Base-by-base conservation (phyloP, 2,797 vertebrate species). In the Chloroceryle amazona region DNA sequence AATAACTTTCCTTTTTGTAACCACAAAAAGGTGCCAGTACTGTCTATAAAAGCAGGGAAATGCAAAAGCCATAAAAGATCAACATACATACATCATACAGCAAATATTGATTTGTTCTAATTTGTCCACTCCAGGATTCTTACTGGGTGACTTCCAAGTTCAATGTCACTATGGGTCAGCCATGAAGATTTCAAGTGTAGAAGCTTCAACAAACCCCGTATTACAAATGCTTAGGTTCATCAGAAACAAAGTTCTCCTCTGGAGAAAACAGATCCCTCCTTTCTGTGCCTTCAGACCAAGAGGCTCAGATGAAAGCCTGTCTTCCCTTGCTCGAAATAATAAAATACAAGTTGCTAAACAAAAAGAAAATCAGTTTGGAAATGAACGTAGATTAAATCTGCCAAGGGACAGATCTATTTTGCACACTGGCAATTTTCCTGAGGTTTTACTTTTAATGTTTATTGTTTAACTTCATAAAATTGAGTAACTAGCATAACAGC, bases 401-500 rank as follows among this genome's bases (percentile, higher is more conserved):
- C 81, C 22, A 1, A 97, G 92, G 87, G 84, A 83, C 67, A 68
- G 62, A 89, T 95, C 81, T 93, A 73, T 89, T 95, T 90, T 91
- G 90, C 47, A 89, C 63, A 70, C 83, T 61, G 33, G 82, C 86
- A 93, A 86, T 62, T 89, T 90, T 91, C 85, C 81, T 72, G 79
- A 96, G 89, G 81, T 95, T 91, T 93, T 90, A 93, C 67, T 97
- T 91, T 85, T 96, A 95, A 90, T 91, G 93, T 96, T 98, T 97
- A 95, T 86, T 95, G 60, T 93, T 95, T 88, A 68, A 90, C 80
- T 96, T 97, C 90, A 97, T 97, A 97, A 97, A 97, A 97, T 89
- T 86, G 66, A 97, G 39, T 90, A 97, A 93, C 57, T 65, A 90
- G 73, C 72, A 73, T 81, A 93, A 91, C 11, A 75, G 78, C 78